Conservation (phyloP, 2,888 invertebrate genomes). For the Leptinotarsa rubiginosa region DNA sequence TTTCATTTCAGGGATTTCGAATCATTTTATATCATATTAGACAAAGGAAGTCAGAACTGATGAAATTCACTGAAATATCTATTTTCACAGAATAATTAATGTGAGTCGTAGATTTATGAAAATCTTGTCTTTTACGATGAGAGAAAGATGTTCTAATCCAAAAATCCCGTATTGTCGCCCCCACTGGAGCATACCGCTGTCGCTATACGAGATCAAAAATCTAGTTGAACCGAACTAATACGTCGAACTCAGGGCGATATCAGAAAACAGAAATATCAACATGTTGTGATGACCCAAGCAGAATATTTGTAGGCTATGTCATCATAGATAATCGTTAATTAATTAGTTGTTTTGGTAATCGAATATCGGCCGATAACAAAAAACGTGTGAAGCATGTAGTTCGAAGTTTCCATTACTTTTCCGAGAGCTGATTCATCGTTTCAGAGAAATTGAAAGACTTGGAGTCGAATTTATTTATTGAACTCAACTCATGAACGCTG, state of each 20-base stretch:
- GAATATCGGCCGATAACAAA: background rate
- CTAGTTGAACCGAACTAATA: background rate
- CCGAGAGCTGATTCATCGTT: background rate
- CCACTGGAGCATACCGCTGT: too few relatives aligned
- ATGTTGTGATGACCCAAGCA: constrained; percentile 4
- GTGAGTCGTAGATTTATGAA: too few relatives aligned
- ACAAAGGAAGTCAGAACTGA: too few relatives aligned
- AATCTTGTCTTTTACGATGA: too few relatives aligned
- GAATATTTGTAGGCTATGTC: constrained; percentile 16
- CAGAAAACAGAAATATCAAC: background rate
- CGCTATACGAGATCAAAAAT: background rate
- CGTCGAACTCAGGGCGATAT: background rate
- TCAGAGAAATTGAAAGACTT: background rate
- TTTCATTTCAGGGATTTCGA: too few relatives aligned
- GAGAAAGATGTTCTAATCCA: background rate
- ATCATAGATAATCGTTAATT: constrained; percentile 1
- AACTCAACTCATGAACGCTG: too few relatives aligned
- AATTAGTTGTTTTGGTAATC: constrained; percentile 12
- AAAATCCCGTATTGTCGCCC: background rate
- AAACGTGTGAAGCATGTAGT: constrained; percentile 5
- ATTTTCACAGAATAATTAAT: too few relatives aligned
- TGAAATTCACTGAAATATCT: too few relatives aligned
- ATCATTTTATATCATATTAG: too few relatives aligned
- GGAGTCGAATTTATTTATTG: too few relatives aligned
- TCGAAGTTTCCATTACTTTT: background rate